phyloP scores from a whole-genome alignment of 2,888 invertebrate species.

The Tiphia femorata region DNA sequence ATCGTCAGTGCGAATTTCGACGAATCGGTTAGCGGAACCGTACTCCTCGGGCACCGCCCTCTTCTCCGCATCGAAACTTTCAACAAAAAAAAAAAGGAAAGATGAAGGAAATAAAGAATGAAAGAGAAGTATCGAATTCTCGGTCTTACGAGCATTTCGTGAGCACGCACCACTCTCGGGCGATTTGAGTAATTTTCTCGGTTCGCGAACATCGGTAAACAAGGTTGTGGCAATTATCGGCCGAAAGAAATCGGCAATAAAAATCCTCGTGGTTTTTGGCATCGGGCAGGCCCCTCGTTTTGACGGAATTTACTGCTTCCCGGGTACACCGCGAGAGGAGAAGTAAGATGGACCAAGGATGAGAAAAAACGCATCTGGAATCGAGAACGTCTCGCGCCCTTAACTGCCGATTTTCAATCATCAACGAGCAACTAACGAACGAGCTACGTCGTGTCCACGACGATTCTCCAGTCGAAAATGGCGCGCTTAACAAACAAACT shows the following conservation, averaged over 20 bases:
- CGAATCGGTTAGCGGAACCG: too few species aligned
- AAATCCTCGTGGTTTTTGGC: slow-evolving; percentile 15
- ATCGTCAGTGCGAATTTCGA: too few species aligned
- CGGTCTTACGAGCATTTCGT: too few species aligned
- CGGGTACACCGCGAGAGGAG: neutral
- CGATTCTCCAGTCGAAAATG: slow-evolving; percentile 27
- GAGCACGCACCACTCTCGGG: too few species aligned
- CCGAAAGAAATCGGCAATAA: slow-evolving; percentile 28
- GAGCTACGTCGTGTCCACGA: slow-evolving; percentile 13
- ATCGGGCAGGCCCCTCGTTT: neutral
- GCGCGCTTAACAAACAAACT: slow-evolving; percentile 34
- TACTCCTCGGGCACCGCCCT: too few species aligned
- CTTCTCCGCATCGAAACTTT: neutral
- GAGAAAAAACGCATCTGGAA: neutral
- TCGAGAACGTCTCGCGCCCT: slow-evolving; percentile 16
- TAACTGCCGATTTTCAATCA: slow-evolving; percentile 46
- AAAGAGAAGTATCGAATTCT: slow-evolving; percentile 7
- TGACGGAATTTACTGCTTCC: slow-evolving; percentile 29
- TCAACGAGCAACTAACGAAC: slow-evolving; percentile 30
- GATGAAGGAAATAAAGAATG: neutral
- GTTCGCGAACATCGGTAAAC: slow-evolving; percentile 30
- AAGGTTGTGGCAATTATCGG: slow-evolving; percentile 34
- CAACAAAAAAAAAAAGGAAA: neutral
- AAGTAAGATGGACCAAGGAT: slow-evolving; percentile 6
- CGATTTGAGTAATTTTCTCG: too few species aligned